These are phyloP conservation scores for Tiphia femorata DNA, from an alignment of 2,888 invertebrate genomes.

Conservation along the genomic window DNA sequence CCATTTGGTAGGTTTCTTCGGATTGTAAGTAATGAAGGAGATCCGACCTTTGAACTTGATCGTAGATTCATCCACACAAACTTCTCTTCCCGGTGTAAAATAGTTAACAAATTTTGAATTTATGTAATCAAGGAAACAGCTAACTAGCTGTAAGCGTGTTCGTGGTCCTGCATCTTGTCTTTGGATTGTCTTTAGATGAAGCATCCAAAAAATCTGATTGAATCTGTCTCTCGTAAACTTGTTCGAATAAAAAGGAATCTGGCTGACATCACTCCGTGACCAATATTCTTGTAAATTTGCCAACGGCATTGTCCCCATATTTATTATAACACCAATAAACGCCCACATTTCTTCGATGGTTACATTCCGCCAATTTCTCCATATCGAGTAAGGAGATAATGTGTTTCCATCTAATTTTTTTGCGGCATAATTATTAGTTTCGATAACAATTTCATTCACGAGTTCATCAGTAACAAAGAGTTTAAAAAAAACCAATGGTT, in stretches of 20 bases:
- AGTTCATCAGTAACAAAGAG: conserved; percentile 12
- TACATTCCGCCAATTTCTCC: conserved; percentile 14
- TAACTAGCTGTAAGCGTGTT: conserved; percentile 17
- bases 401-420: conserved; percentile 9
- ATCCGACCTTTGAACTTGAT: conserved; percentile 22
- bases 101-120: conserved; percentile 21
- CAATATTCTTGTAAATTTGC: conserved; percentile 32
- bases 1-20: conserved; percentile 8
- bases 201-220: conserved; percentile 30
- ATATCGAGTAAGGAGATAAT: conserved; percentile 8
- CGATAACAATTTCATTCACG: not conserved
- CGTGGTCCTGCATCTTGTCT: not conserved
- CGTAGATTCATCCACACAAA: conserved; percentile 28
- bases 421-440: conserved; percentile 14
- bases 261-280: conserved; percentile 12
- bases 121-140: conserved; percentile 13
- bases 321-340: conserved; percentile 34
- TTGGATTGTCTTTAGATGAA: conserved; percentile 19
- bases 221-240: conserved; percentile 26
- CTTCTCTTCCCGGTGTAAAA: conserved; percentile 16
- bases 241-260: conserved; percentile 26
- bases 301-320: conserved; percentile 29
- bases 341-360: conserved; percentile 15
- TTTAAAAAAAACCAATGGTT: conserved; percentile 17
- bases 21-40: not conserved